phyloP scores from a whole-genome alignment of 1,140 invertebrate genomes.

The Metopolophium dirhodum region DNA sequence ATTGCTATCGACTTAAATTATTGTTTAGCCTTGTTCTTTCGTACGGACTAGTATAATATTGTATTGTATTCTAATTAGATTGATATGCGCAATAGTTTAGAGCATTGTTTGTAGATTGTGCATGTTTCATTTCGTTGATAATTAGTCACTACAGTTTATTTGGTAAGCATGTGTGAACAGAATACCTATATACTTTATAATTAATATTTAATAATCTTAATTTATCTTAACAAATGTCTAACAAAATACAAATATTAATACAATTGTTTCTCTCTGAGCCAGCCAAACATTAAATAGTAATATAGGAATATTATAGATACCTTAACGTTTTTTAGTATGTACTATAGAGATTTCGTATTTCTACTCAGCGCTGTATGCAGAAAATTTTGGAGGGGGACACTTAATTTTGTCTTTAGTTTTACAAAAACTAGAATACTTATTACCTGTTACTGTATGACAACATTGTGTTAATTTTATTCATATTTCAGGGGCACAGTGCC shows the following conservation, averaged over 20 bases:
- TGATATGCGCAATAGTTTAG: constrained; percentile 3
- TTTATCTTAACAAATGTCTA: background rate
- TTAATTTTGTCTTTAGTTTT: too few relatives aligned
- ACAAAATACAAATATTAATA: background rate
- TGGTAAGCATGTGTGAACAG: constrained; percentile 42
- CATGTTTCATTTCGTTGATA: constrained; percentile 37
- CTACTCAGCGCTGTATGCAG: too few relatives aligned
- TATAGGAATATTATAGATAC: background rate
- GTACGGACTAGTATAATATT: background rate
- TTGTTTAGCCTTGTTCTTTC: background rate
- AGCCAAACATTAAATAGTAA: background rate
- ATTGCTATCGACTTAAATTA: background rate
- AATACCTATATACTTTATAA: background rate
- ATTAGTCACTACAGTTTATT: background rate
- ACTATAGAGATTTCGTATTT: background rate
- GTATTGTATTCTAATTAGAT: constrained; percentile 20
- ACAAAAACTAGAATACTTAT: too few relatives aligned
- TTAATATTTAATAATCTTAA: background rate
- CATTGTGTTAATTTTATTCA: too few relatives aligned
- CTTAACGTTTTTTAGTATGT: background rate
- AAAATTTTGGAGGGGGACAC: too few relatives aligned
- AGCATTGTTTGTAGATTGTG: constrained; percentile 17
- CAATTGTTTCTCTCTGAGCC: background rate
- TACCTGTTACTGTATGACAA: too few relatives aligned
- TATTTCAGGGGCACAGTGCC: too few relatives aligned